Percentiles rank a stretch among this genome's conserved stretches.
phyloP scores from a whole-genome alignment of 2,113 vertebrate genomes.

The Mirza zaza region DNA sequence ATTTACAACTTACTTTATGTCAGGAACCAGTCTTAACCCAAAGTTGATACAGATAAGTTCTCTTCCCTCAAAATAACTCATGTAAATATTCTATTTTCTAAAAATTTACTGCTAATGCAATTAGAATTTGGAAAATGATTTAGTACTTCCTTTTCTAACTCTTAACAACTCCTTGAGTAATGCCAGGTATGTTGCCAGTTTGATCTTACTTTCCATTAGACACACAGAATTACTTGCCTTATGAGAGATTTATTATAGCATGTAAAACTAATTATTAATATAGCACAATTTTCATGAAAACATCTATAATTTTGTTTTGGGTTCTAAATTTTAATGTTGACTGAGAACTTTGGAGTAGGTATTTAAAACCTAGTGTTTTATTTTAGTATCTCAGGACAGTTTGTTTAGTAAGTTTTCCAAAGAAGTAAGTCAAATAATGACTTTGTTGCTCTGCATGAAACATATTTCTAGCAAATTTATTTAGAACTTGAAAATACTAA shows the following conservation, averaged over 20 bases:
- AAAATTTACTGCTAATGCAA: neutral
- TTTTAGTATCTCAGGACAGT: neutral
- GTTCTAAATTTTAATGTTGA: neutral
- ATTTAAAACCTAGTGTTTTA: slow-evolving; percentile 24
- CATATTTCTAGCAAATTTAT: neutral
- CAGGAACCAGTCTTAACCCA: neutral
- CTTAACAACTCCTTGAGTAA: neutral
- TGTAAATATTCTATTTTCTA: neutral
- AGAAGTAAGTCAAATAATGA: neutral
- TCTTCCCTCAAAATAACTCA: neutral
- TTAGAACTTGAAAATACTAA: slow-evolving; percentile 29
- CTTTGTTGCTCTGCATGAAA: neutral
- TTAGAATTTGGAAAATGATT: neutral
- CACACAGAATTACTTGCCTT: neutral
- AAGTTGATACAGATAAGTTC: neutral
- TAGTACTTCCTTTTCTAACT: neutral
- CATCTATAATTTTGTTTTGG: neutral
- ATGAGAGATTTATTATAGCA: neutral
- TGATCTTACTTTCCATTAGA: neutral
- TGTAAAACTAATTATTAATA: neutral
- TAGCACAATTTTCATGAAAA: neutral
- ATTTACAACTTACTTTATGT: neutral
- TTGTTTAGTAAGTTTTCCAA: neutral
- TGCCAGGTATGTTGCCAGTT: neutral
- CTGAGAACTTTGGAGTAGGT: neutral